Percentiles rank a stretch among this genome's conserved stretches.
Evolutionary conservation across 1,140 invertebrate species (phyloP).

Genomic region (Heliothis virescens): DNA sequence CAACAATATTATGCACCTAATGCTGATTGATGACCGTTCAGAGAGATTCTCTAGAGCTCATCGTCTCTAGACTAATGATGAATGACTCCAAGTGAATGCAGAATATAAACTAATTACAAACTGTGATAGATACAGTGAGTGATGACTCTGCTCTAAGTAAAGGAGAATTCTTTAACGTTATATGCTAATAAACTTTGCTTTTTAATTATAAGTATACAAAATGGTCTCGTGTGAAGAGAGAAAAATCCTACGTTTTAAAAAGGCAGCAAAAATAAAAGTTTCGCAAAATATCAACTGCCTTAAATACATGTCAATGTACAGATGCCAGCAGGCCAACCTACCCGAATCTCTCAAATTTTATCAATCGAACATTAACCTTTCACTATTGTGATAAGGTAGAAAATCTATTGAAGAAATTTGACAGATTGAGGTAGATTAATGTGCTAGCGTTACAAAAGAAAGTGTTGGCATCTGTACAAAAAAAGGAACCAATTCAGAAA

Average conservation of each 20-base stretch:
- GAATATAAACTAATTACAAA: slow-evolving; percentile 2
- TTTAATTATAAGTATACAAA: not conserved
- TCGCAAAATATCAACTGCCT: no score
- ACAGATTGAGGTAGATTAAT: no score
- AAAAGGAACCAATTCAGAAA: no score
- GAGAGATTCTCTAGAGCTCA: not conserved
- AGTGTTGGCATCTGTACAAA: no score
- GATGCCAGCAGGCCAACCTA: no score
- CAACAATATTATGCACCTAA: slow-evolving; percentile 8
- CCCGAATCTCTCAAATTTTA: no score
- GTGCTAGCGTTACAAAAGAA: no score
- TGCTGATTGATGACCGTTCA: slow-evolving; percentile 11
- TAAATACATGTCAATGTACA: no score
- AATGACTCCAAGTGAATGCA: not conserved
- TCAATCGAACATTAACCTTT: no score
- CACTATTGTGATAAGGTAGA: no score
- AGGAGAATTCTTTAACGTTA: not conserved
- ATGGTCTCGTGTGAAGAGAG: not conserved
- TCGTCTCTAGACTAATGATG: slow-evolving; percentile 17
- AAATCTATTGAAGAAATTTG: no score
- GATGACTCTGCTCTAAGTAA: not conserved
- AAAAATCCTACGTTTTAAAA: not conserved
- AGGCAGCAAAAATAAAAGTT: no score
- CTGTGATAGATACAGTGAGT: not conserved
- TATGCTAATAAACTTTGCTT: not conserved